Base-by-base conservation (phyloP, 1,140 invertebrate species). In the Ceratina calcarata region DNA sequence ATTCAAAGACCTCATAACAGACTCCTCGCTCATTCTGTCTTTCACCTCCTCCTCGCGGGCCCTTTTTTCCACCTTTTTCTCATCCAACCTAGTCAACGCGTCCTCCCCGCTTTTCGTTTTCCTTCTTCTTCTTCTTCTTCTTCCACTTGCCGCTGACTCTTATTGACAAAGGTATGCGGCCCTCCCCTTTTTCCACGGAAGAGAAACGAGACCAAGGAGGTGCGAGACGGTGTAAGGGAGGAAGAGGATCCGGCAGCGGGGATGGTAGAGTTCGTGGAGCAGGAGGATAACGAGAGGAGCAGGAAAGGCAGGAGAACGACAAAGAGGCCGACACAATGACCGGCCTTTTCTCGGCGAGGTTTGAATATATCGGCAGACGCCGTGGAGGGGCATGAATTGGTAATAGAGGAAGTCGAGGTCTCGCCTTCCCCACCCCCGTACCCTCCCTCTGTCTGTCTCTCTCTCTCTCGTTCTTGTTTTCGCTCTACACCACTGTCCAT, bases 1-100 rank as follows among this genome's bases (percentile, higher is more conserved):
- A 88, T 88, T 88, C 84, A 88, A 87, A 88, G 86, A 87, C 73
- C 85, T 87, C 85, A 84, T 87, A 87, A 87, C 82, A 80, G 85
- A 87, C 73, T 85, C 62, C 71, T 86, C 78, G 73, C 71, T 87
- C 82, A 74, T 86, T 86, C 78, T 79, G 75, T 78, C 81, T 65
- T 69, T 79, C 81, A 61, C 51, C 69, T 53, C 27, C 66, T n/a
- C 15, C 12, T 13, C 15, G 18, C 53, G 55, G 53, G 53, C 45
- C 68, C 8, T 27, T 82, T 62, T 58, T 49, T 69, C 80, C 55
- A 62, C 60, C 65, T 81, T 73, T 83, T 69, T 84, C 79, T 84
- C 69, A 24, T 81, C 70, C 51, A 49, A 55, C 64, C 64, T 45
- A 32, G 49, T 49, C 45, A 73, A 18, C 10, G 53, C 71, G 24